Conservation (phyloP, 2,888 invertebrate species). For the Netelia virgata region DNA sequence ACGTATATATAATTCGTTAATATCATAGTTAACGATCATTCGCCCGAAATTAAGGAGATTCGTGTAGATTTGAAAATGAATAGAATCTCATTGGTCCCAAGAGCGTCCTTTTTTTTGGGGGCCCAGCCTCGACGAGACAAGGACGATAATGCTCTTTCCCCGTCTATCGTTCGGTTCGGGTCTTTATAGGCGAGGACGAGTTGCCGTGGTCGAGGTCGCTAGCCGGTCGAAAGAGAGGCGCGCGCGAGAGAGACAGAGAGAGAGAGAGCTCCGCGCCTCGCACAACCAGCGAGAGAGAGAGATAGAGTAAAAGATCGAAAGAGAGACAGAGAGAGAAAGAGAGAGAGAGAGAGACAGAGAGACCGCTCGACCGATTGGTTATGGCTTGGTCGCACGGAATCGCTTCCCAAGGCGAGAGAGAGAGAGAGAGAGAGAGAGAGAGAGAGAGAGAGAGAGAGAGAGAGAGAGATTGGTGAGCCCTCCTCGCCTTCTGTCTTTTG, state of each 20-base stretch:
- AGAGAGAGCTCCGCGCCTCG: conserved; percentile 38
- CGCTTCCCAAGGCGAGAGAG: conserved; percentile 69
- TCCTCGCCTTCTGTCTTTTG: conserved; percentile 32
- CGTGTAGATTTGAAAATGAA: not conserved
- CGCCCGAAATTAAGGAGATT: not conserved
- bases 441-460: conserved; percentile 62
- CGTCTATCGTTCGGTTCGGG: conserved; percentile 29
- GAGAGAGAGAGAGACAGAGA: conserved; percentile 53
- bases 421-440: conserved; percentile 54
- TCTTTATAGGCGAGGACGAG: conserved; percentile 65
- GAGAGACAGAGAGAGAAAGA: conserved; percentile 18
- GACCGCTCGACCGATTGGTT: conserved; percentile 72
- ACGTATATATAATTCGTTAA: too few species aligned
- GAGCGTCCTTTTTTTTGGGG: not conserved
- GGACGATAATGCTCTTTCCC: conserved; percentile 8
- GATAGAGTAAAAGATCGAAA: conserved; percentile 28
- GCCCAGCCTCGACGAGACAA: conserved; percentile 20
- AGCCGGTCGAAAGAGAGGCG: conserved; percentile 53
- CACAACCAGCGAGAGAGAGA: conserved; percentile 52
- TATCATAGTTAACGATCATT: not conserved
- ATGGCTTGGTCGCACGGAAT: conserved; percentile 71
- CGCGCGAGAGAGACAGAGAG: conserved; percentile 51
- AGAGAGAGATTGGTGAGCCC: conserved; percentile 54
- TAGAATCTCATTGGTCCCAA: not conserved
- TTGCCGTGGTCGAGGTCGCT: conserved; percentile 71